A percentile compares a stretch with the other conserved stretches of the same genome.
phyloP scores from a whole-genome alignment of 2,888 invertebrate species.

The Operophtera brumata region DNA sequence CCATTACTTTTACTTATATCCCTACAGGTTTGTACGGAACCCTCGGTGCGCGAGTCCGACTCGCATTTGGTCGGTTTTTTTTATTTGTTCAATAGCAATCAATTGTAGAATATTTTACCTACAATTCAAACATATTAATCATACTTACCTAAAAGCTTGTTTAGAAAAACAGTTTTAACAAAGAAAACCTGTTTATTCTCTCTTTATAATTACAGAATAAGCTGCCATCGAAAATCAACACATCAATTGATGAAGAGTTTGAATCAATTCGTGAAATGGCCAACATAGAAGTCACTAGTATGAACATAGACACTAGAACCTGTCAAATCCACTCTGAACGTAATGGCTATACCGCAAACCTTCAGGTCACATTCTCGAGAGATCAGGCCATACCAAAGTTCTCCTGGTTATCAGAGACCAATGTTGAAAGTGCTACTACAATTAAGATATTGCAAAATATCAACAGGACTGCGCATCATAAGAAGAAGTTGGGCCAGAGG shows the following conservation, averaged over 20 bases:
- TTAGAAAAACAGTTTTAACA: no score
- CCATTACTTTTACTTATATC: no score
- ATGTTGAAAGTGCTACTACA: constrained; percentile 85
- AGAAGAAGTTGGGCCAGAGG: constrained; percentile 91
- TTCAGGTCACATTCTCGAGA: constrained; percentile 82
- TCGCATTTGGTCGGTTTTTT: no score
- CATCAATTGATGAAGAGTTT: constrained; percentile 75
- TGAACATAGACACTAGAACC: constrained; percentile 80
- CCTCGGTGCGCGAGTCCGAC: no score
- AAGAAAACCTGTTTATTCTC: no score
- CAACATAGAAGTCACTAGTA: constrained; percentile 77
- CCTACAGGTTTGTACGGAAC: no score
- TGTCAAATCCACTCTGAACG: constrained; percentile 81
- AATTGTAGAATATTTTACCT: no score
- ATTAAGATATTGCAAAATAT: constrained; percentile 89
- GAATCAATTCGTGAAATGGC: constrained; percentile 77
- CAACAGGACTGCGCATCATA: constrained; percentile 89
- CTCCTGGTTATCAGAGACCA: constrained; percentile 76
- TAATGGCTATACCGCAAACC: constrained; percentile 76
- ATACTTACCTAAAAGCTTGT: no score
- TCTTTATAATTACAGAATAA: constrained; percentile 56
- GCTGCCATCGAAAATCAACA: constrained; percentile 55
- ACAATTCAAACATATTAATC: no score
- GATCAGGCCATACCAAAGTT: constrained; percentile 75
- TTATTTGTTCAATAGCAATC: no score